These are phyloP conservation scores for Pocillopora grandis DNA, from an alignment of 92 coral and sea anemone genomes.

Conservation along the genomic window DNA sequence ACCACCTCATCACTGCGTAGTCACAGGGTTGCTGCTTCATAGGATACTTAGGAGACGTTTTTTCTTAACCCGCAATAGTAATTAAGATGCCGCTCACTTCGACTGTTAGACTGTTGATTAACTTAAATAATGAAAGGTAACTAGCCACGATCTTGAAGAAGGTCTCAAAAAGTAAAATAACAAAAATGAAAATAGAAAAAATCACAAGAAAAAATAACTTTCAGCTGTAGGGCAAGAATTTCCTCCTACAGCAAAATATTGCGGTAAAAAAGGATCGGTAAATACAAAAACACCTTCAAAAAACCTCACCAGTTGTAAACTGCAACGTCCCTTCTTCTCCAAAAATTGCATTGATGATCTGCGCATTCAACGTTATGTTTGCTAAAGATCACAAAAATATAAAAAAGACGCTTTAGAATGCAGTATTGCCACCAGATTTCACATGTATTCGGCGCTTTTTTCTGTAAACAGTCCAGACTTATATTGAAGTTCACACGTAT, in stretches of 20 bases:
- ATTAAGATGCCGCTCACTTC: too few species aligned
- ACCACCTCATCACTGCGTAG: too few species aligned
- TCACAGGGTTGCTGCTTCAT: too few species aligned
- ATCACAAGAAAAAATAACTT: too few species aligned
- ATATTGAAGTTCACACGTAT: background rate
- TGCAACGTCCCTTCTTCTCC: background rate
- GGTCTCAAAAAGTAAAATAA: too few species aligned
- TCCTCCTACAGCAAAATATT: background rate
- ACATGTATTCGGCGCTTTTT: background rate
- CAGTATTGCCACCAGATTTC: background rate
- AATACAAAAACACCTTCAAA: background rate
- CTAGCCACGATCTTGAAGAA: too few species aligned
- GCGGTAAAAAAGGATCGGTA: background rate
- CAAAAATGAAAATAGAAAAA: too few species aligned
- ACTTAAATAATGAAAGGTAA: too few species aligned
- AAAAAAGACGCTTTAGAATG: background rate
- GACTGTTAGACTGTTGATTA: too few species aligned
- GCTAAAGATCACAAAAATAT: background rate
- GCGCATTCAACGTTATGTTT: background rate
- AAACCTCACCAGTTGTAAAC: background rate
- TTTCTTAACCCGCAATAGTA: too few species aligned
- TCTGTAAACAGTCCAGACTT: background rate
- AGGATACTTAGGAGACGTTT: too few species aligned
- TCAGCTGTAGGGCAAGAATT: too few species aligned
- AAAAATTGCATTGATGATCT: background rate